These are phyloP conservation scores for Apodemia mormo DNA, from an alignment of 2,888 invertebrate species.

Conservation along the genomic window DNA sequence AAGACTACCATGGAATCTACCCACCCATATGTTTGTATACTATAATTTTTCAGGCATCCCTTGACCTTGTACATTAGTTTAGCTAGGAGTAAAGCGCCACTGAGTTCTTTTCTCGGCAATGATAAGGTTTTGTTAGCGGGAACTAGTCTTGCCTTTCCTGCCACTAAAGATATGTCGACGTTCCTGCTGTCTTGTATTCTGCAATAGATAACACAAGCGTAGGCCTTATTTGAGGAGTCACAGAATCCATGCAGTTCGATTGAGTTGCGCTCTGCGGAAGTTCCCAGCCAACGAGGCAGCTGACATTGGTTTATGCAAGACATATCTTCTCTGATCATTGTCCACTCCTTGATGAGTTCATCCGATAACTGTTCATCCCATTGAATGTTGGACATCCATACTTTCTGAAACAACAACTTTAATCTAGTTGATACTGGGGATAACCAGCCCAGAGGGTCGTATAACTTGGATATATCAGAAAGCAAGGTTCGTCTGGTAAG, in stretches of 20 bases:
- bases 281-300: neutral
- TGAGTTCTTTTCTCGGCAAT: neutral
- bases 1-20: neutral
- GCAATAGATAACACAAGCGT: neutral
- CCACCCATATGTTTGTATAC: neutral
- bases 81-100: neutral
- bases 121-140: conserved; percentile 15
- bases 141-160: conserved; percentile 8
- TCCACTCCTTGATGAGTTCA: neutral
- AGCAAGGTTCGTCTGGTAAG: conserved; percentile 20
- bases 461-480: conserved; percentile 23
- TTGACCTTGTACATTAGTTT: neutral
- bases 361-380: neutral
- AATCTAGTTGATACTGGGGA: conserved; percentile 20
- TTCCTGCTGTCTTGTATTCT: neutral
- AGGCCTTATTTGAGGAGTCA: neutral
- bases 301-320: neutral
- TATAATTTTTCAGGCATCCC: neutral
- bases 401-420: conserved; percentile 17
- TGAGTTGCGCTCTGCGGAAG: neutral
- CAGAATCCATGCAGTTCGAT: neutral
- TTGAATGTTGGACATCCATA: conserved; percentile 18
- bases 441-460: conserved; percentile 24
- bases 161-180: neutral
- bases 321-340: neutral